Conservation (phyloP, 2,888 invertebrate species). For the Spisula subtruncata region DNA sequence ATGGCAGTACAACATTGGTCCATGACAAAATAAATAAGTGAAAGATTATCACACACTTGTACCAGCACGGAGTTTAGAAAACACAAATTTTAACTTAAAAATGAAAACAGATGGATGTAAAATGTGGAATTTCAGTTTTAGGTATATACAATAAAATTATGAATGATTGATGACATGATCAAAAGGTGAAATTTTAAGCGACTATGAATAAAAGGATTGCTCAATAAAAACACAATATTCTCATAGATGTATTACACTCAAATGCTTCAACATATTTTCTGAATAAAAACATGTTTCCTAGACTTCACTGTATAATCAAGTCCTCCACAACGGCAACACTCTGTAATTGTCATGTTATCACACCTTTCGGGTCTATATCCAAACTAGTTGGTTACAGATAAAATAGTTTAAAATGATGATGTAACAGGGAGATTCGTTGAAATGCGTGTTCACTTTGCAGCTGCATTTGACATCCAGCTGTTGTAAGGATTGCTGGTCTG, state of each 20-base stretch:
- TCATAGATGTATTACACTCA: not conserved
- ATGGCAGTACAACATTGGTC: slow-evolving; percentile 51
- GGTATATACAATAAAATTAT: slow-evolving; percentile 12
- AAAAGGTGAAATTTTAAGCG: not conserved
- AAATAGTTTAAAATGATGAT: slow-evolving; percentile 15
- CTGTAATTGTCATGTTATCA: not conserved
- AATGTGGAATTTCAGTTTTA: not conserved
- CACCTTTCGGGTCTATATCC: not conserved
- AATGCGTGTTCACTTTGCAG: slow-evolving; percentile 21
- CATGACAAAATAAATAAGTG: slow-evolving; percentile 35
- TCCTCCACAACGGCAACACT: not conserved
- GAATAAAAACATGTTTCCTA: not conserved
- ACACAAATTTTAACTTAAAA: not conserved
- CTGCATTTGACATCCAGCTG: slow-evolving; percentile 35
- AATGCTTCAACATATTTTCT: not conserved
- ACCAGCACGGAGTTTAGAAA: slow-evolving; percentile 10
- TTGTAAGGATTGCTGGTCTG: slow-evolving; percentile 41
- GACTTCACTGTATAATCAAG: not conserved
- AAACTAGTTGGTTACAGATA: not conserved
- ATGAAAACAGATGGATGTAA: not conserved
- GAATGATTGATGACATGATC: slow-evolving; percentile 8
- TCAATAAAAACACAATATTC: slow-evolving; percentile 2
- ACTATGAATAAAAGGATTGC: slow-evolving; percentile 1
- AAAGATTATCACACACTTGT: not conserved
- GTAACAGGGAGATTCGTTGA: slow-evolving; percentile 10